Evolutionary conservation across 1,140 invertebrate species (phyloP), one percentile per base, ranked within the genome.

Genomic region (Adelges cooleyi): DNA sequence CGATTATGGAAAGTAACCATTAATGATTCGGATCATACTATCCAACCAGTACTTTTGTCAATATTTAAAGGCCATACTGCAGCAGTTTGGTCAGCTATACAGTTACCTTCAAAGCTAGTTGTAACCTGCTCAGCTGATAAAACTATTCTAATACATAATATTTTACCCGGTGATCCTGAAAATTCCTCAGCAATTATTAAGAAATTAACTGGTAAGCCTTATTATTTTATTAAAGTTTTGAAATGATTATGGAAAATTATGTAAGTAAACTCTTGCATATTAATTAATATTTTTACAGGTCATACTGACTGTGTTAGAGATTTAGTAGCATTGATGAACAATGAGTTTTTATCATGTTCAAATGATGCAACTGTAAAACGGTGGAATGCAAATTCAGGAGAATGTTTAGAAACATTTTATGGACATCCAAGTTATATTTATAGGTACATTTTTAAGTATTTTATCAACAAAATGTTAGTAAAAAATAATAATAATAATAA

Each of bases 121-220:
- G 78, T 92, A 0, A 95, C 93, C 18, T 91, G 84, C 10, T 89
- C 87, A 2, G 95, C 95, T 20, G 95, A 98, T 75, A 94, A 92
- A 76, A 84, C 81, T 13, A 88, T 98, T 50, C 86, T 85, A 69
- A 72, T 94, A 10, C 68, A 70, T 40, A 20, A 62, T n/a, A 48
- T 62, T 48, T 29, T 54, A 52, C 15, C 13, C 0, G 54, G 23
- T 18, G 10, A 59, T n/a, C 54, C 29, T n/a, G 17, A 65, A 49
- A 36, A 48, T 38, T 44, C 54, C 23, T 59, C 54, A 25, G 40
- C 44, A 18, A 13, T 20, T 62, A 13, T 22, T 0, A 48, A 62
- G 33, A 62, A 48, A 15, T 62, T 17, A 44, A n/a, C 40, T 4
- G 40, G 29, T 33, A 33, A 33, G 29, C 11, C 5, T 6, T 33